Evolutionary conservation across 1,140 invertebrate species (phyloP), one percentile per base, ranked within the genome.

Genomic region (Heliconius melpomene): DNA sequence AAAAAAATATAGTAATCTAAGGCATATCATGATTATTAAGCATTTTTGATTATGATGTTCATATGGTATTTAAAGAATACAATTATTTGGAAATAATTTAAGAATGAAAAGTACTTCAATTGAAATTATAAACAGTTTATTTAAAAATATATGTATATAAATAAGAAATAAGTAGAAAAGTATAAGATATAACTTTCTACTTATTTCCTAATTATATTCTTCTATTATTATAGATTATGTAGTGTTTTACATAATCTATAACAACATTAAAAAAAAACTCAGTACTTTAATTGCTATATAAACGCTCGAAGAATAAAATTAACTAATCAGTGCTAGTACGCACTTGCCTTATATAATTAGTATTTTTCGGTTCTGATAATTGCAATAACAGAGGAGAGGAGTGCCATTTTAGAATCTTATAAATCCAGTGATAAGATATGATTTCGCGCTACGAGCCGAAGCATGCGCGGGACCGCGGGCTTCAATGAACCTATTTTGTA

Each of bases 401-500:
- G 60, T 82, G 82, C 79, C 83, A 79, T 83, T 82, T 75, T 80
- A 76, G 76, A 87, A 84, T 86, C 77, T 83, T 77, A 73, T 77
- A 23, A 82, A 81, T 83, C 83, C 54, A 78, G n/a, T 85, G 80
- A 82, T 84, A 80, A 81, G 77, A 82, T 80, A 81, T 81, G 75
- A 72, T 77, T 79, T 76, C 26, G 79, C 72, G 78, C 60, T 75
- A 36, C 74, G 50, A 20, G 9, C 74, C 74, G 36, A 78, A 79
- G 85, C 88, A 87, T 89, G 86, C 89, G 89, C 88, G 79, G 84
- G 87, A 84, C 76, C 32, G 32, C 32, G 32, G 32, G 75, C 81
- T 89, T 91, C 86, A 91, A 89, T 90, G 86, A 87, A 89, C 85
- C 81, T 88, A 91, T 88, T 90, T 89, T 79, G 84, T 87, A 86